Percentiles rank a stretch among this genome's conserved stretches.
phyloP scores from a whole-genome alignment of 2,888 invertebrate genomes.

The Stramonita haemastoma region DNA sequence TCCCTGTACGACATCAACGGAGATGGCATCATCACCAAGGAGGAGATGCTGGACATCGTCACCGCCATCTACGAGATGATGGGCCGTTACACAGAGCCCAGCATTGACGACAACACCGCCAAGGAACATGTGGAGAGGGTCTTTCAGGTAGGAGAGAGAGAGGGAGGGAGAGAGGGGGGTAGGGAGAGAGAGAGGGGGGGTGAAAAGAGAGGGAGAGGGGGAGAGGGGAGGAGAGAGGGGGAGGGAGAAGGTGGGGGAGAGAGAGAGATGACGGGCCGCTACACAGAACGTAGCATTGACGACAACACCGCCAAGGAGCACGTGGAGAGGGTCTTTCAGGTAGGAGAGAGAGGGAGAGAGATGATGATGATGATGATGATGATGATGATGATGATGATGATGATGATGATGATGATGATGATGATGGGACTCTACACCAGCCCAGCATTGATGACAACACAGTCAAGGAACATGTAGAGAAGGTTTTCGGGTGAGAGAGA shows the following conservation, averaged over 20 bases:
- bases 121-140: constrained; percentile 93
- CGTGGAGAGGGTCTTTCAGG: constrained; percentile 96
- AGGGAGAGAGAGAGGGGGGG: too few species aligned
- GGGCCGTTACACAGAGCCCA: constrained; percentile 92
- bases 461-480: constrained; percentile 92
- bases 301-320: constrained; percentile 92
- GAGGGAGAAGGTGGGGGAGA: too few species aligned
- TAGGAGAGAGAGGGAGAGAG: constrained; percentile 79
- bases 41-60: constrained; percentile 97
- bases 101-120: constrained; percentile 89
- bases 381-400: too few species aligned
- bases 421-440: constrained; percentile 93
- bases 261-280: too few species aligned
- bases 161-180: too few species aligned
- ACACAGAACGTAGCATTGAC: constrained; percentile 82
- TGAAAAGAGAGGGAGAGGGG: too few species aligned
- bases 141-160: constrained; percentile 90
- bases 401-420: too few species aligned
- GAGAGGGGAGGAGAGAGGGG: too few species aligned
- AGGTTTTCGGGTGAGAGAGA: too few species aligned
- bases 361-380: too few species aligned
- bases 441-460: constrained; percentile 90
- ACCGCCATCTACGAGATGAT: constrained; percentile 95
- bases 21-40: constrained; percentile 94
- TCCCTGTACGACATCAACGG: constrained; percentile 94